Evolutionary conservation across 1,140 invertebrate genomes (phyloP).

Genomic region (Drosophila miranda): DNA sequence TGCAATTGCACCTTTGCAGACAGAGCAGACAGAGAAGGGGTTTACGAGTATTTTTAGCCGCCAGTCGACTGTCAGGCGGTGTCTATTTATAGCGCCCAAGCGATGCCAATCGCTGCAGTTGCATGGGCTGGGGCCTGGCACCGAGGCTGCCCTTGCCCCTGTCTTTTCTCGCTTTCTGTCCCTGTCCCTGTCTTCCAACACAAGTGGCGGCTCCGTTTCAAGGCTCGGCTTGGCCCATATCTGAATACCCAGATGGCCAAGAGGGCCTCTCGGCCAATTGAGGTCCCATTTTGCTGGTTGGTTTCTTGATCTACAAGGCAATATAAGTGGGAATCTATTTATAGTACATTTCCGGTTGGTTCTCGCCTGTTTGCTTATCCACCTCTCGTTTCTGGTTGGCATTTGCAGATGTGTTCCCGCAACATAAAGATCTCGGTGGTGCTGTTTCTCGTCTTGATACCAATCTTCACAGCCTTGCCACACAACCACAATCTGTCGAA

Average conservation of each 20-base stretch:
- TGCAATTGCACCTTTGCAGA: slow-evolving; percentile 51
- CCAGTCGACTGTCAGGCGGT: slow-evolving; percentile 25
- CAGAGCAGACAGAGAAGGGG: slow-evolving; percentile 9
- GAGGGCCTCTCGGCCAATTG: slow-evolving; percentile 22
- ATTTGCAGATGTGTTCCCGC: slow-evolving; percentile 82
- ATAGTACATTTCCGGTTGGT: slow-evolving; percentile 45
- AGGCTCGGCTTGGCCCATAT: slow-evolving; percentile 74
- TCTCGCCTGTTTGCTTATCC: slow-evolving; percentile 9
- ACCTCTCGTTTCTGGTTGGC: neutral
- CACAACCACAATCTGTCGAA: slow-evolving; percentile 84
- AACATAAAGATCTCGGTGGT: slow-evolving; percentile 84
- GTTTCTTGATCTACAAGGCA: neutral
- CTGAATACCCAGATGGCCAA: slow-evolving; percentile 60
- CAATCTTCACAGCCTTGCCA: slow-evolving; percentile 84
- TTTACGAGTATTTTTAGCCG: slow-evolving; percentile 34
- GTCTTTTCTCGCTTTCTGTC: slow-evolving; percentile 9
- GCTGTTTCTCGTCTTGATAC: slow-evolving; percentile 84
- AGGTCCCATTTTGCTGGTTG: neutral
- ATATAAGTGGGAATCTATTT: slow-evolving; percentile 41
- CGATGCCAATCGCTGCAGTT: slow-evolving; percentile 12
- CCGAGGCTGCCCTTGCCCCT: neutral
- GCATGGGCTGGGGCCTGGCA: slow-evolving; percentile 15
- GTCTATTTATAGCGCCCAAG: slow-evolving; percentile 32
- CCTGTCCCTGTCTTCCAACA: neutral
- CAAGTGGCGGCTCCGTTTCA: slow-evolving; percentile 41